Evolutionary conservation across 2,113 vertebrate genomes (phyloP).

Genomic region (Marmota flaviventris): DNA sequence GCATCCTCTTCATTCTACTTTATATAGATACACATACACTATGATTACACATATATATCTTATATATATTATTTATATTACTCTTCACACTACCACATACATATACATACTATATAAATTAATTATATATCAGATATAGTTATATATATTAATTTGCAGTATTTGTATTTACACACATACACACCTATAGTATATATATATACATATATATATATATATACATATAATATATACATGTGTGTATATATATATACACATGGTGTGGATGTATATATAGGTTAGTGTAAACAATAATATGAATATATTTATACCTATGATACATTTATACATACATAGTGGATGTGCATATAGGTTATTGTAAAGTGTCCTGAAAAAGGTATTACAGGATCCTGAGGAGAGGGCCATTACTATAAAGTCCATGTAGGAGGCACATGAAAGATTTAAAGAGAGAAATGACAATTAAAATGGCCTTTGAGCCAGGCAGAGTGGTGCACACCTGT

Average conservation of each 20-base stretch:
- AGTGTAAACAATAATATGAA: background rate
- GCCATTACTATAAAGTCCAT: background rate
- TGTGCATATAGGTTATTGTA: background rate
- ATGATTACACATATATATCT: background rate
- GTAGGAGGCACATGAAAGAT: background rate
- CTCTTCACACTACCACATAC: background rate
- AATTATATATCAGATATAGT: background rate
- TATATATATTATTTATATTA: background rate
- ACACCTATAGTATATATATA: background rate
- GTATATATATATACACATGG: background rate
- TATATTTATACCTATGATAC: background rate
- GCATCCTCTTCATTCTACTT: background rate
- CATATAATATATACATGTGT: background rate
- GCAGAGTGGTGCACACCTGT: no score
- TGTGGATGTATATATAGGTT: background rate
- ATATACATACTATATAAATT: background rate
- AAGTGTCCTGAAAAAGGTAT: constrained; percentile 30
- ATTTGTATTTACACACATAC: background rate
- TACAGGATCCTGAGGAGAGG: constrained; percentile 8
- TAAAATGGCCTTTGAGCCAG: no score
- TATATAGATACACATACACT: background rate
- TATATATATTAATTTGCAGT: background rate
- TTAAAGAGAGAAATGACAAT: background rate
- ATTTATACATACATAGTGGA: background rate
- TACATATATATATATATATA: background rate